Percentiles rank a stretch among this genome's conserved stretches.
These are phyloP conservation scores for Drosophila anomelani DNA, from an alignment of 2,888 invertebrate genomes.

Conservation along the genomic window DNA sequence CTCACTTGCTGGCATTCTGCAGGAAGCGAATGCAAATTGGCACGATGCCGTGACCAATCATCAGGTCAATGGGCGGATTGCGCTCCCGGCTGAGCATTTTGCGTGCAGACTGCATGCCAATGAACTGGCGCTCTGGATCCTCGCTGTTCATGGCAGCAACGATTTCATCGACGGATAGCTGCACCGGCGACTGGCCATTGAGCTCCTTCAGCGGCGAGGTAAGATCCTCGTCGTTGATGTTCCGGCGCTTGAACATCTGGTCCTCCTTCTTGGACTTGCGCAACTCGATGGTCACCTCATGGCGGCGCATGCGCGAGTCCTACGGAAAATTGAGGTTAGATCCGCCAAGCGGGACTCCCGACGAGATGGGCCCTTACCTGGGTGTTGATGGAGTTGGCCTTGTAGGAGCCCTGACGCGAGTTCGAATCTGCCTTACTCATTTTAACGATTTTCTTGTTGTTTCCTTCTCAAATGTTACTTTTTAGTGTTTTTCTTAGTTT, in stretches of 20 bases:
- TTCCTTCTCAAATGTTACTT: neutral
- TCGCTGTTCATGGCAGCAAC: conserved; percentile 89
- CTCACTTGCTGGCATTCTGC: conserved; percentile 89
- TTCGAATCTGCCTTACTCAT: conserved; percentile 80
- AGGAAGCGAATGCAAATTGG: conserved; percentile 93
- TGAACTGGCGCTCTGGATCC: conserved; percentile 88
- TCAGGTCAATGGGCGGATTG: conserved; percentile 95
- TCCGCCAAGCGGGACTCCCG: conserved; percentile 2
- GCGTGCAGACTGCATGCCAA: conserved; percentile 92
- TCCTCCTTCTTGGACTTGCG: conserved; percentile 97
- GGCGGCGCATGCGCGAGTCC: conserved; percentile 92
- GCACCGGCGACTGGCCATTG: conserved; percentile 84
- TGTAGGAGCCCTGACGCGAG: conserved; percentile 89
- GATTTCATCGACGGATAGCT: conserved; percentile 90
- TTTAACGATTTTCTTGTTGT: conserved; percentile 18
- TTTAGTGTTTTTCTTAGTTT: neutral
- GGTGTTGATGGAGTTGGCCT: conserved; percentile 90
- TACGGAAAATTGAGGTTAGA: conserved; percentile 65
- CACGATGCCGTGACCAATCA: conserved; percentile 94
- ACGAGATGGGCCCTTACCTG: conserved; percentile 86
- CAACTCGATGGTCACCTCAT: conserved; percentile 94
- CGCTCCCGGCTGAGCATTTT: conserved; percentile 94
- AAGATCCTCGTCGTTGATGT: conserved; percentile 87
- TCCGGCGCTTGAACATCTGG: conserved; percentile 95
- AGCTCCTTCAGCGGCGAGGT: conserved; percentile 86